Conservation (phyloP, 2,888 invertebrate genomes). For the Synanthedon formicaeformis region DNA sequence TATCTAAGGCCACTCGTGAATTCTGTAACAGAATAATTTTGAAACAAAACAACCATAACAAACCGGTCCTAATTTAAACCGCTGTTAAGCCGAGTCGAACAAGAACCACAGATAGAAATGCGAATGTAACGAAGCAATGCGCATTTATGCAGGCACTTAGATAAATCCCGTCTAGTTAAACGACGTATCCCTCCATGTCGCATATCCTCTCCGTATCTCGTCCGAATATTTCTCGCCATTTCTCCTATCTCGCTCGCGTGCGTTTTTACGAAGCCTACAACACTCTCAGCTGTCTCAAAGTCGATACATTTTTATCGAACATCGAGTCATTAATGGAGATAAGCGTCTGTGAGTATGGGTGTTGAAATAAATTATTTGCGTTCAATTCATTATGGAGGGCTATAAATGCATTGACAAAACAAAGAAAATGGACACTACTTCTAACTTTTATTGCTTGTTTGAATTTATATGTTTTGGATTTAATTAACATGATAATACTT, state of each 20-base stretch:
- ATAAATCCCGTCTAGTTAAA: slow-evolving; percentile 38
- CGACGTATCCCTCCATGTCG: slow-evolving; percentile 14
- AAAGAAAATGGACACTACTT: too few species aligned
- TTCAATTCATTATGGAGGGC: too few species aligned
- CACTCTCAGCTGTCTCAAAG: too few species aligned
- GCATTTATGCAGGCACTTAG: slow-evolving; percentile 41
- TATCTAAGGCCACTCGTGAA: too few species aligned
- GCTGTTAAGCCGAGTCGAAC: slow-evolving; percentile 4
- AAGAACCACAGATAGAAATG: background rate
- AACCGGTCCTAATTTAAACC: slow-evolving; percentile 30
- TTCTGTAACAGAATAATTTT: background rate
- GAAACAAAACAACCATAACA: slow-evolving; percentile 7
- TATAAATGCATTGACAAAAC: too few species aligned
- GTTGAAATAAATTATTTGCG: too few species aligned
- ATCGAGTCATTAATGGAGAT: too few species aligned
- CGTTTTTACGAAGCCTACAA: background rate
- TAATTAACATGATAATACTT: too few species aligned
- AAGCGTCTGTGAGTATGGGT: too few species aligned
- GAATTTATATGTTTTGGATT: too few species aligned
- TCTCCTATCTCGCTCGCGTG: slow-evolving; percentile 5
- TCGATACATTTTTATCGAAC: too few species aligned
- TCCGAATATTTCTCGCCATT: slow-evolving; percentile 19
- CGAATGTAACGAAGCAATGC: slow-evolving; percentile 21
- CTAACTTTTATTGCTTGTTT: too few species aligned
- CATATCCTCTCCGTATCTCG: slow-evolving; percentile 15